Evolutionary conservation across 1,140 invertebrate species (phyloP), one percentile per base, ranked within the genome.

Genomic region (Fopius arisanus): DNA sequence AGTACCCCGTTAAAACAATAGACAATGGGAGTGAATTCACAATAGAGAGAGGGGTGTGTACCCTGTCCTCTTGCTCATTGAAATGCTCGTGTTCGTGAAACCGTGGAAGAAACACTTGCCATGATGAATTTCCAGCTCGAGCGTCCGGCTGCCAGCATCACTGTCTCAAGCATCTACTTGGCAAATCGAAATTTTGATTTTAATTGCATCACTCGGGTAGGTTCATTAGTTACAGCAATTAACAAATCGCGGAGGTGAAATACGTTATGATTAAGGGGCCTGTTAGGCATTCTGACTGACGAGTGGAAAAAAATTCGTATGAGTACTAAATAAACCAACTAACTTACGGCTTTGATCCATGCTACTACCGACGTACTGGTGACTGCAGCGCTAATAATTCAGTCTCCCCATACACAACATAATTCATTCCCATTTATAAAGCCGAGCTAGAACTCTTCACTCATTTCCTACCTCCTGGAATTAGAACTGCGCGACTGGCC

Each of bases 361-460:
- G 7, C 2, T n/a, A 62, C 54, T n/a, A 29, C 43, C n/a, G 10
- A 43, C 7, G 33, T 37, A 37, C 7, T 37, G n/a, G 21, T 62
- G 54, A 28, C 54, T 62, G 14, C 4, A 3, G 26, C 26, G 28
- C 23, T 14, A 62, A 62, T 28, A 62, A 62, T 29, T 62, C 21
- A 65, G 33, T 43, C 21, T 28, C 21, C n/a, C 7, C 28, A 29
- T 28, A 62, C 71, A 43, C 67, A 74, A 77, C 74, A 80, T 81
- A 78, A 81, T 80, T 80, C 76, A 80, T 81, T 78, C 68, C 74
- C 71, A 79, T 83, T 83, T 80, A 78, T 80, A 80, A 83, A 78
- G 74, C 78, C 78, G n/a, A 48, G 43, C n/a, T 48, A 19, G 43
- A 48, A 48, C 16, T 48, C 43, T 48, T 48, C 43, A 48, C 7